Evolutionary conservation across 2,113 vertebrate species (phyloP).

Genomic region (Nerophis ophidion): DNA sequence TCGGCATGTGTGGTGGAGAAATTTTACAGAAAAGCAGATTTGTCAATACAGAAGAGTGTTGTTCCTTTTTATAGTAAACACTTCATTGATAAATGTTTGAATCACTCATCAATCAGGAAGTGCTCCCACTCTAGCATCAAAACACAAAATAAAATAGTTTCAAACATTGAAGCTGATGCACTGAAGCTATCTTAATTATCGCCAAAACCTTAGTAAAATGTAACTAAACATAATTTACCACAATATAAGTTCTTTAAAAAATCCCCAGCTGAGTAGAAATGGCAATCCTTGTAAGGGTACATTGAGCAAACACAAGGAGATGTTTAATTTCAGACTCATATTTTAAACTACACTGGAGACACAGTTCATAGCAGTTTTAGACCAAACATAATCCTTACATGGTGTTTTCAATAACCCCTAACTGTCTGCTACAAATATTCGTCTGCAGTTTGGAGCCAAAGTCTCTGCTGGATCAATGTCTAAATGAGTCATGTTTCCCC

Average conservation of each 20-base stretch:
- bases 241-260: constrained; percentile 3
- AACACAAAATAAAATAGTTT: not conserved
- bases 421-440: constrained; percentile 17
- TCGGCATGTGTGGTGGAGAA: no score
- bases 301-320: not conserved
- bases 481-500: constrained; percentile 34
- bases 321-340: constrained; percentile 3
- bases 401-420: constrained; percentile 13
- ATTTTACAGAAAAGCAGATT: no score
- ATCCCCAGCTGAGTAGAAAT: constrained; percentile 9
- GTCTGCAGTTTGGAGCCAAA: constrained; percentile 17
- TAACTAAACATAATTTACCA: not conserved
- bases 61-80: no score
- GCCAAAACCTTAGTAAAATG: not conserved
- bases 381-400: constrained; percentile 14
- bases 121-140: not conserved
- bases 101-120: not conserved
- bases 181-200: not conserved
- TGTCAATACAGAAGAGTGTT: no score
- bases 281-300: not conserved
- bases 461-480: constrained; percentile 23
- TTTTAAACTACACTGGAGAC: constrained; percentile 7
- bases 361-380: constrained; percentile 6
- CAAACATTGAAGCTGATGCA: constrained; percentile 3
- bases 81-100: no score